Conservation (phyloP, 2,888 invertebrate genomes). For the Tethea ocularis region DNA sequence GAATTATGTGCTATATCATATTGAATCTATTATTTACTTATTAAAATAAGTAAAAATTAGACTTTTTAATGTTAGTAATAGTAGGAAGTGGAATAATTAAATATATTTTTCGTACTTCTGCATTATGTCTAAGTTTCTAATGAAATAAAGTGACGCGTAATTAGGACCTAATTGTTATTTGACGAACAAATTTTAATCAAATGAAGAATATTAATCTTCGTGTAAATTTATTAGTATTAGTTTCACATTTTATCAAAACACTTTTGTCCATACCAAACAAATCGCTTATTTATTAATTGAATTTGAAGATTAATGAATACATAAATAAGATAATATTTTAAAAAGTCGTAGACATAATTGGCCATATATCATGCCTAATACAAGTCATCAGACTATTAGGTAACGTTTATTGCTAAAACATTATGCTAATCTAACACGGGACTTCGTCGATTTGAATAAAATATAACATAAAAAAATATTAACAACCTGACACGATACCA, state of each 20-base stretch:
- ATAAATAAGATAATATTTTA: neutral
- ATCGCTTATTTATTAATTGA: conserved; percentile 5
- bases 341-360: conserved; percentile 2
- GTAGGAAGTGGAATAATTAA: too few relatives aligned
- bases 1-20: too few relatives aligned
- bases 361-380: conserved; percentile 1
- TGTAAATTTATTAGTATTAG: neutral
- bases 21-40: too few relatives aligned
- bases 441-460: neutral
- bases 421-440: conserved; percentile 7
- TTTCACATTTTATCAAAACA: neutral
- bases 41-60: too few relatives aligned
- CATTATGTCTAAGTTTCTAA: too few relatives aligned
- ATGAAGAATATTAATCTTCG: too few relatives aligned
- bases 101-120: too few relatives aligned
- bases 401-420: conserved; percentile 8
- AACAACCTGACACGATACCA: neutral
- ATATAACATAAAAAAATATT: neutral
- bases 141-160: too few relatives aligned
- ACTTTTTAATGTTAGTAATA: too few relatives aligned
- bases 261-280: conserved; percentile 16
- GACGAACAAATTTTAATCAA: too few relatives aligned
- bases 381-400: neutral
- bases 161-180: too few relatives aligned
- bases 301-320: conserved; percentile 3